Evolutionary conservation across 1,140 invertebrate species (phyloP).

Genomic region (Euschistus heros): DNA sequence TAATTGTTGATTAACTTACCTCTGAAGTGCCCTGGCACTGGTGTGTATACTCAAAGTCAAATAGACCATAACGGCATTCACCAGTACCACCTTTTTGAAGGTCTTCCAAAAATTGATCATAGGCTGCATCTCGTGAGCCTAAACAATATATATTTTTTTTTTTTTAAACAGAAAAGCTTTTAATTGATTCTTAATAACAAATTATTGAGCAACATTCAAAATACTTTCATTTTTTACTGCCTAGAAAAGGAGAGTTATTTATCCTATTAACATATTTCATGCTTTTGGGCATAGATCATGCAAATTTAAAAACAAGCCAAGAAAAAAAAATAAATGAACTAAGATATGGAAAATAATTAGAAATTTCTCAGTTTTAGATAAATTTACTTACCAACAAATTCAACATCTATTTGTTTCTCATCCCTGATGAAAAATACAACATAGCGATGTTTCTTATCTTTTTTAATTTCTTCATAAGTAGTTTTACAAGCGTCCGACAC

Average conservation of each 20-base stretch:
- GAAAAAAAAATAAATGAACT: background rate
- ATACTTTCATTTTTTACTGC: too few relatives aligned
- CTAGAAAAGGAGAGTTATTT: too few relatives aligned
- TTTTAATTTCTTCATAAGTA: slow-evolving; percentile 92
- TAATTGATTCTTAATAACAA: too few relatives aligned
- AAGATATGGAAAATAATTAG: background rate
- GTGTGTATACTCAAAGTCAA: slow-evolving; percentile 91
- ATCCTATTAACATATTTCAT: too few relatives aligned
- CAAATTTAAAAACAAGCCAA: too few relatives aligned
- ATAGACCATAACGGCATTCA: slow-evolving; percentile 89
- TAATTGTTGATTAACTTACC: slow-evolving; percentile 34
- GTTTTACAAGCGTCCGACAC: slow-evolving; percentile 89
- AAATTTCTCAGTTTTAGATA: too few relatives aligned
- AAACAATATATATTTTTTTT: slow-evolving; percentile 25
- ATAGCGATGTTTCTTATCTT: slow-evolving; percentile 93
- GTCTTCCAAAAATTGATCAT: slow-evolving; percentile 81
- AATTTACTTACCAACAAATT: slow-evolving; percentile 66
- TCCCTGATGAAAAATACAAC: slow-evolving; percentile 92
- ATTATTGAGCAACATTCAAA: too few relatives aligned
- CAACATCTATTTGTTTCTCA: slow-evolving; percentile 87
- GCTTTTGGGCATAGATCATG: too few relatives aligned
- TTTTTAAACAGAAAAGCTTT: too few relatives aligned
- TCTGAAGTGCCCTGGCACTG: slow-evolving; percentile 89
- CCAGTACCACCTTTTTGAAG: slow-evolving; percentile 77
- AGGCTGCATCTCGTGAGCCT: slow-evolving; percentile 67